These are phyloP conservation scores for Ophthalmolycus amberensis DNA, from an alignment of 2,113 vertebrate species.

Conservation along the genomic window DNA sequence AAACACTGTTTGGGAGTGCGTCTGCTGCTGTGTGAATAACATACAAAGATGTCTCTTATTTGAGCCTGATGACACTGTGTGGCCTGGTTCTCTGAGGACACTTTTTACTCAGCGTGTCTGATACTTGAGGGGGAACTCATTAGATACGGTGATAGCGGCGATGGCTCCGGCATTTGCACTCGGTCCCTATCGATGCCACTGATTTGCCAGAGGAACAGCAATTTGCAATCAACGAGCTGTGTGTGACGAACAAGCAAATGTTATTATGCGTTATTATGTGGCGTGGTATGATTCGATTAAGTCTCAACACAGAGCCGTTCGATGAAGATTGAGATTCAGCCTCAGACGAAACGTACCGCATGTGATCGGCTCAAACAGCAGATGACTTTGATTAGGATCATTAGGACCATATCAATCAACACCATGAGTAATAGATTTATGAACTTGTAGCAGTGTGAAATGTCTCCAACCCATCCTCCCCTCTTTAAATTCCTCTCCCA, in stretches of 20 bases:
- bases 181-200: background rate
- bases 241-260: background rate
- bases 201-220: conserved; percentile 6
- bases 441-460: conserved; percentile 28
- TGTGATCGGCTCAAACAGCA: background rate
- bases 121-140: background rate
- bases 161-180: background rate
- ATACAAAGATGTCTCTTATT: background rate
- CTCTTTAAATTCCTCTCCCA: conserved; percentile 21
- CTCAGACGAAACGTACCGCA: background rate
- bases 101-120: background rate
- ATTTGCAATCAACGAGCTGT: background rate
- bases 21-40: background rate
- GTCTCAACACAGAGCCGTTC: background rate
- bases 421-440: conserved; percentile 20
- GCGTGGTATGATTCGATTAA: background rate
- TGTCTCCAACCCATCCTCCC: background rate
- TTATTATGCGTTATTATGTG: background rate
- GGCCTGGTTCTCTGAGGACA: background rate
- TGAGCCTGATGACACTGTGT: background rate
- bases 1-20: background rate
- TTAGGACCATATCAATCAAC: background rate
- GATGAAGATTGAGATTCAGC: background rate
- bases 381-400: conserved; percentile 27
- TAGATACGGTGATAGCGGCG: background rate